A percentile compares a stretch with the other conserved stretches of the same genome.
Evolutionary conservation across 1,140 invertebrate species (phyloP).

Genomic region (Drosophila rufa): DNA sequence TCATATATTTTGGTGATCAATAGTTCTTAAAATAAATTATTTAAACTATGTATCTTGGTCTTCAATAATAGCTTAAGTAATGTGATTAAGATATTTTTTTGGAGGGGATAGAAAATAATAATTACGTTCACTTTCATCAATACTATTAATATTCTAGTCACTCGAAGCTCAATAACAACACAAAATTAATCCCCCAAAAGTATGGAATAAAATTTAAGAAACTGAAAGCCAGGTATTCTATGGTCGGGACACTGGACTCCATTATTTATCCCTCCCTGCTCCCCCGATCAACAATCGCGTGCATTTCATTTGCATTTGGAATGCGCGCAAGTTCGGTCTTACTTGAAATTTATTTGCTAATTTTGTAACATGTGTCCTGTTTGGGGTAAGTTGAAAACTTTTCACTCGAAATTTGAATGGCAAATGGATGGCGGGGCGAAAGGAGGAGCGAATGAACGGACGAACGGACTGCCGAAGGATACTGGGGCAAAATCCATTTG

Average conservation of each 20-base stretch:
- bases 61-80: too few relatives aligned
- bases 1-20: too few relatives aligned
- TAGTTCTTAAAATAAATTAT: too few relatives aligned
- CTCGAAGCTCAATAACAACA: too few relatives aligned
- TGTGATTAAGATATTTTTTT: too few relatives aligned
- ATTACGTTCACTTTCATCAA: too few relatives aligned
- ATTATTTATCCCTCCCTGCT: not conserved
- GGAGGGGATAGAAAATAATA: too few relatives aligned
- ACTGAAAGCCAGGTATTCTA: not conserved
- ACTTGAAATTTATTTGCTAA: constrained; percentile 79
- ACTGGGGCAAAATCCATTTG: constrained; percentile 69
- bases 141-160: not conserved
- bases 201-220: too few relatives aligned
- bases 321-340: constrained; percentile 61
- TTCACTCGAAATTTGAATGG: constrained; percentile 67
- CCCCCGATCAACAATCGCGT: constrained; percentile 72
- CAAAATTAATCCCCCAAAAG: not conserved
- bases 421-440: constrained; percentile 24
- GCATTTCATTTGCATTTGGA: constrained; percentile 80
- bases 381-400: constrained; percentile 70
- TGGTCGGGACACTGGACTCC: not conserved
- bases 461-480: constrained; percentile 4
- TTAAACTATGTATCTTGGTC: too few relatives aligned
- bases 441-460: not conserved
- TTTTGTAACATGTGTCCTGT: constrained; percentile 81